Evolutionary conservation across 2,113 vertebrate species (phyloP).

Genomic region (Silurus meridionalis): DNA sequence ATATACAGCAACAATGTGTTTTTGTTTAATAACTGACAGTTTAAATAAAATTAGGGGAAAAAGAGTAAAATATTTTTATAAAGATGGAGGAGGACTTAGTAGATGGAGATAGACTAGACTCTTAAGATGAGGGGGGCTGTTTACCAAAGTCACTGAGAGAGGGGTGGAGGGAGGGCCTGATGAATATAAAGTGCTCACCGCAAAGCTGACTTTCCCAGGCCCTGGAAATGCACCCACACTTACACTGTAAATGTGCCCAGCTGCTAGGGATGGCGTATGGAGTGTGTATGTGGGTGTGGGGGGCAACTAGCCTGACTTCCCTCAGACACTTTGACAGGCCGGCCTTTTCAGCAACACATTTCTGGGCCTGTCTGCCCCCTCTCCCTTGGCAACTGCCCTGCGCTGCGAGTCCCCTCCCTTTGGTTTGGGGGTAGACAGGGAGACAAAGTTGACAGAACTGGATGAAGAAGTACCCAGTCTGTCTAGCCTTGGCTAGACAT

Average conservation of each 20-base stretch:
- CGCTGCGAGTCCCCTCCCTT: conserved; percentile 58
- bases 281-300: conserved; percentile 37
- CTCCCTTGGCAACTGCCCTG: conserved; percentile 94
- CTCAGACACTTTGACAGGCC: conserved; percentile 90
- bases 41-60: neutral
- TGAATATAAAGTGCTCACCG: conserved; percentile 90
- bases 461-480: conserved; percentile 62
- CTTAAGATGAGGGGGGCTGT: conserved; percentile 74
- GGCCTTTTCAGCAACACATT: conserved; percentile 88
- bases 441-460: conserved; percentile 53
- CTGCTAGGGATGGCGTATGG: conserved; percentile 71
- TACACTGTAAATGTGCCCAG: conserved; percentile 78
- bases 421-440: conserved; percentile 20
- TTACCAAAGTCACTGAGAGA: conserved; percentile 57
- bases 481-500: conserved; percentile 61
- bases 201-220: conserved; percentile 89
- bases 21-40: neutral
- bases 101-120: conserved; percentile 65
- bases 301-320: conserved; percentile 78
- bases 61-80: too few species aligned
- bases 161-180: conserved; percentile 67
- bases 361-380: conserved; percentile 75
- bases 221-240: conserved; percentile 64
- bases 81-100: neutral
- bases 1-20: neutral